Conservation (phyloP, 2,113 vertebrate species). For the Pollachius pollachius region DNA sequence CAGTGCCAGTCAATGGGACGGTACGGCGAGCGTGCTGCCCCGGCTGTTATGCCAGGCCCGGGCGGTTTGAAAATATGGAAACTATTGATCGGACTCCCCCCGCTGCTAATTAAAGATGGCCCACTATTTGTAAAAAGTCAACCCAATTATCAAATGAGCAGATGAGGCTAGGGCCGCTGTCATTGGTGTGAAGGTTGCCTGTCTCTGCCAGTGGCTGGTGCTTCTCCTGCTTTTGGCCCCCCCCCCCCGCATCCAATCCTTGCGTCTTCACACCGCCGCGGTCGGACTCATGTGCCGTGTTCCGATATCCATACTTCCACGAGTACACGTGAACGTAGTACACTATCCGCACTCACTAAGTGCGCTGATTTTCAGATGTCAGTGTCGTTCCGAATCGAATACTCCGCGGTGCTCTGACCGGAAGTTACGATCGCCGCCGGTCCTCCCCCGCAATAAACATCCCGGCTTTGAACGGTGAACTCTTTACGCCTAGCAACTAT, state of each 20-base stretch:
- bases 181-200: conserved; percentile 46
- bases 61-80: conserved; percentile 58
- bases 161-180: conserved; percentile 52
- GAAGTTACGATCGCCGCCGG: no score
- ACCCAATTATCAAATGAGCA: conserved; percentile 63
- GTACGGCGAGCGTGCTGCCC: conserved; percentile 46
- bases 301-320: no score
- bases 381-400: no score
- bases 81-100: conserved; percentile 58
- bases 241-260: background rate
- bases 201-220: conserved; percentile 15
- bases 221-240: conserved; percentile 4
- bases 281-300: no score
- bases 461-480: no score
- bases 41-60: conserved; percentile 48
- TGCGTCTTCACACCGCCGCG: background rate
- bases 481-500: no score
- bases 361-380: no score
- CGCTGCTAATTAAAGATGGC: conserved; percentile 64
- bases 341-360: no score
- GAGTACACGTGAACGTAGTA: no score
- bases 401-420: no score
- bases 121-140: conserved; percentile 68
- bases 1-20: conserved; percentile 35
- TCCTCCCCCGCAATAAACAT: no score